These are phyloP conservation scores for Brachyhypopomus occidentalis DNA, from an alignment of 2,113 vertebrate genomes.

Conservation along the genomic window DNA sequence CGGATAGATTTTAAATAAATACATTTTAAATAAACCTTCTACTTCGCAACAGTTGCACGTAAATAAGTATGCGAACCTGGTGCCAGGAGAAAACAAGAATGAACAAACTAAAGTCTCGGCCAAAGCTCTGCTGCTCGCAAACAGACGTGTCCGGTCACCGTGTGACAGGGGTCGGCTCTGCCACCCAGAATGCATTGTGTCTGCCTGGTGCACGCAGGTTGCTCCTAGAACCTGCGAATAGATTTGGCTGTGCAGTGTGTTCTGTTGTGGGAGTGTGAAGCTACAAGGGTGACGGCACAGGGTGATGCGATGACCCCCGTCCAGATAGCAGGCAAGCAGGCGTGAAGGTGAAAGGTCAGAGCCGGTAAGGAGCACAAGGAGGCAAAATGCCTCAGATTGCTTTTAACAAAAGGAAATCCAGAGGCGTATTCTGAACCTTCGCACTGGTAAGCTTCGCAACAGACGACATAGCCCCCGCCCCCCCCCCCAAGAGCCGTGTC, in stretches of 20 bases:
- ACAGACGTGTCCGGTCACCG: too few species aligned
- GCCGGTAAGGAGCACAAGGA: slow-evolving; percentile 51
- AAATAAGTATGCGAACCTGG: too few species aligned
- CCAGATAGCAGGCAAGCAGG: background rate
- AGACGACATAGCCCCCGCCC: background rate
- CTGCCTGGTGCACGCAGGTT: slow-evolving; percentile 15
- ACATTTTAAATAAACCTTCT: too few species aligned
- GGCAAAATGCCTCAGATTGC: slow-evolving; percentile 59
- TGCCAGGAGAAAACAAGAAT: too few species aligned
- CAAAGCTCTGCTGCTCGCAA: too few species aligned
- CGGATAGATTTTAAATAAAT: too few species aligned
- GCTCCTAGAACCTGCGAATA: slow-evolving; percentile 9
- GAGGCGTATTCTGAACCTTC: slow-evolving; percentile 27
- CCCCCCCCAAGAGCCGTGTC: slow-evolving; percentile 43
- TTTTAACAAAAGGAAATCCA: slow-evolving; percentile 53
- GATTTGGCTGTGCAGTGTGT: slow-evolving; percentile 22
- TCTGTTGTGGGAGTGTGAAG: slow-evolving; percentile 52
- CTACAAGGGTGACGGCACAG: slow-evolving; percentile 52
- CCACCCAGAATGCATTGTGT: slow-evolving; percentile 17
- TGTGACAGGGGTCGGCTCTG: slow-evolving; percentile 42
- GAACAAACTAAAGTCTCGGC: too few species aligned
- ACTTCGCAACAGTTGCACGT: too few species aligned
- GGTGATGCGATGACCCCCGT: slow-evolving; percentile 37
- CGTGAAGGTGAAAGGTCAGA: slow-evolving; percentile 55
- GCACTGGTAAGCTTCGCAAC: slow-evolving; percentile 17